Evolutionary conservation across 2,888 invertebrate genomes (phyloP), one percentile per base, ranked within the genome.

Genomic region (Penaeus monodon): DNA sequence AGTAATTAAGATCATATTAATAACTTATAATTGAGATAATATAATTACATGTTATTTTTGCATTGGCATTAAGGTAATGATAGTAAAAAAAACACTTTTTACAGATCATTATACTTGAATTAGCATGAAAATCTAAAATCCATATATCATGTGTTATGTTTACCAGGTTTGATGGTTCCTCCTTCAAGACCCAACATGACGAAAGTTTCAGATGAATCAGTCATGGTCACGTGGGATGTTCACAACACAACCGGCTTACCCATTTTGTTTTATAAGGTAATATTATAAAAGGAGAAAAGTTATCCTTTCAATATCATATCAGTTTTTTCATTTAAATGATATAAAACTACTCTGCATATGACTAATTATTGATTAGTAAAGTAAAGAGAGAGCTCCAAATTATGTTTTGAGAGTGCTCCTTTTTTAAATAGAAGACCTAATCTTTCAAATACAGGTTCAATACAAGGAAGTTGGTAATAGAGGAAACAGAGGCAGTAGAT

Each of bases 151-250:
- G 10, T 77, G 8, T 44, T 81, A 65, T 49, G 22, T 44, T 63
- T 74, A 80, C n/a, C 92, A 95, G 95, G 94, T 83, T 94, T 95
- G 44, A 94, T 98, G 95, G 95, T 97, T 80, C 98, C 98, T 0
- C 98, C 98, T 0, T 95, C 96, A 1, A 95, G 95, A 33, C 98
- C 98, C 0, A 96, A 96, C 91, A 95, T 99, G 70, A 96, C 97
- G 0, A 94, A 97, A 44, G 93, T 98, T 81, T 96, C 96, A 0
- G 98, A 98, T 91, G 95, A 96, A 76, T 96, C 97, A 20, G 98
- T 98, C 0, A 97, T 98, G 96, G 95, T 98, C 22, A 95, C 97
- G 63, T 99, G 98, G 98, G 94, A 94, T 24, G 96, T 97, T 0
- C 96, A 96, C 0, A 94, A 94, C 38, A 44, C 66, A 10, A 49